A percentile compares a stretch with the other conserved stretches of the same genome.
Evolutionary conservation across 2,797 vertebrate genomes (phyloP).

Genomic region (Gymnoscopelus microlampas): DNA sequence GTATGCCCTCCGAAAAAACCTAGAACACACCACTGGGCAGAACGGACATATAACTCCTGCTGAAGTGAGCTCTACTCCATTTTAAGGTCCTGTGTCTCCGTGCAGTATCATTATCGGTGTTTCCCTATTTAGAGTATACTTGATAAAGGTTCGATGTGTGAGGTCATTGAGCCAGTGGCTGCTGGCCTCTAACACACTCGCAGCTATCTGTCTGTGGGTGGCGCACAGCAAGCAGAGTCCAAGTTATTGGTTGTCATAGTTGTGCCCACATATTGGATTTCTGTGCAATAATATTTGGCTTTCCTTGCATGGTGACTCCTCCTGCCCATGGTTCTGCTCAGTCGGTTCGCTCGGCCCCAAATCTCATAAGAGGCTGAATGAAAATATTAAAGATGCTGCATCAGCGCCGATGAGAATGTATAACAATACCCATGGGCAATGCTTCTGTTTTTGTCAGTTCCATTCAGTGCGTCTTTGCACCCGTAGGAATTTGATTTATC

Average conservation of each 20-base stretch:
- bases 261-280: constrained; percentile 76
- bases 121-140: background rate
- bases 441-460: constrained; percentile 52
- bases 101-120: background rate
- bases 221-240: constrained; percentile 56
- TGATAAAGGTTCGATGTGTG: constrained; percentile 53
- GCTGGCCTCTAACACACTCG: constrained; percentile 54
- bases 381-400: constrained; percentile 62
- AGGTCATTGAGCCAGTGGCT: constrained; percentile 62
- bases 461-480: constrained; percentile 31
- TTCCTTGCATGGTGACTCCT: constrained; percentile 59
- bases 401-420: constrained; percentile 60
- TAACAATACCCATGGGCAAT: constrained; percentile 60
- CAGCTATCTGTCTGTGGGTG: constrained; percentile 67
- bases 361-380: constrained; percentile 58
- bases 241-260: constrained; percentile 75
- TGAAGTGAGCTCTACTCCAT: too few relatives aligned
- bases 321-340: constrained; percentile 52
- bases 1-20: too few relatives aligned
- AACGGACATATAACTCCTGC: too few relatives aligned
- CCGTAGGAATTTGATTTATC: constrained; percentile 55
- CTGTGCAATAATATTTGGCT: constrained; percentile 78
- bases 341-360: constrained; percentile 53
- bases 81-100: too few relatives aligned
- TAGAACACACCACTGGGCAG: too few relatives aligned